A percentile compares a stretch with the other conserved stretches of the same genome.
Conservation (phyloP, 2,113 vertebrate genomes). For the Thamnophis sirtalis region DNA sequence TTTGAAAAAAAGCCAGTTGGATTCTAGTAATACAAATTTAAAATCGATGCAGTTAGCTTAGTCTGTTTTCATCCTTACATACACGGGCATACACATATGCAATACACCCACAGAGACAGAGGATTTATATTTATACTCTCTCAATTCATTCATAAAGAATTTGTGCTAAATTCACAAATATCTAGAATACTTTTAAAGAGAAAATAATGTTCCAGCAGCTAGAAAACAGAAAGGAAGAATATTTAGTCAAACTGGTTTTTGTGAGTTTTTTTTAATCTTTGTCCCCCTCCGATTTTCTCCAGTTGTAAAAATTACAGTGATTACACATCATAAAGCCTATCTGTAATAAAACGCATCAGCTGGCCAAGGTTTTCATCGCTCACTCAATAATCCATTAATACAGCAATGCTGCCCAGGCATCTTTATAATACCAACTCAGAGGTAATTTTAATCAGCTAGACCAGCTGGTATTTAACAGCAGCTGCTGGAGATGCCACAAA, state of each 20-base stretch:
- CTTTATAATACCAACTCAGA: constrained; percentile 87
- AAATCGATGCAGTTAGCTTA: constrained; percentile 41
- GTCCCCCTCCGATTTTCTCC: constrained; percentile 68
- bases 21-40: constrained; percentile 48
- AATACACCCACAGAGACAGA: neutral
- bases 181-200: constrained; percentile 31
- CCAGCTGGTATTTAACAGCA: constrained; percentile 89
- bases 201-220: constrained; percentile 44
- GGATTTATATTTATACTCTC: constrained; percentile 8
- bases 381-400: constrained; percentile 91
- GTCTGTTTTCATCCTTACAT: neutral
- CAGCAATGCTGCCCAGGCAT: constrained; percentile 82
- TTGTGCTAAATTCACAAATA: constrained; percentile 26
- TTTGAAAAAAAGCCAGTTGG: constrained; percentile 50
- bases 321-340: constrained; percentile 87
- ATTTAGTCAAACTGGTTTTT: constrained; percentile 66
- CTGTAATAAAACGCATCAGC: constrained; percentile 88
- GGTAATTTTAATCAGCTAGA: constrained; percentile 90
- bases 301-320: constrained; percentile 86
- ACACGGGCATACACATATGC: neutral
- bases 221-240: constrained; percentile 54
- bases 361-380: constrained; percentile 86
- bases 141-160: constrained; percentile 12
- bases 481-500: constrained; percentile 84
- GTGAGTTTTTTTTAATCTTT: constrained; percentile 67